phyloP scores from a whole-genome alignment of 2,797 vertebrate species.

The Apogon talboti region DNA sequence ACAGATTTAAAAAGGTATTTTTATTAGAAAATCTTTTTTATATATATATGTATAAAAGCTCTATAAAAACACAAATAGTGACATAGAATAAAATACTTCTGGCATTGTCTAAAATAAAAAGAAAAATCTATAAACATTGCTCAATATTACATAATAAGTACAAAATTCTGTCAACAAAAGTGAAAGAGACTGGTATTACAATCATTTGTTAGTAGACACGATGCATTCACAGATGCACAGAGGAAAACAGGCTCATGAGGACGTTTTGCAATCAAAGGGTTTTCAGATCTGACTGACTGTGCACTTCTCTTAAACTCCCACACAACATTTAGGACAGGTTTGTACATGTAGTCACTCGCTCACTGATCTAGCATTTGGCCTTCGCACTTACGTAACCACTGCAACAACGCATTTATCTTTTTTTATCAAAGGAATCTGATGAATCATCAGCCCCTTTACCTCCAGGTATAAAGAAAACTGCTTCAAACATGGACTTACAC shows the following conservation, averaged over 20 bases:
- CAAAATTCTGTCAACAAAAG: slow-evolving; percentile 37
- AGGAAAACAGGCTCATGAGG: slow-evolving; percentile 32
- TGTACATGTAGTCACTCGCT: background rate
- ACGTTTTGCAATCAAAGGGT: slow-evolving; percentile 63
- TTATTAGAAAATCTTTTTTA: slow-evolving; percentile 68
- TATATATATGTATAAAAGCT: slow-evolving; percentile 44
- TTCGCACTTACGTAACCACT: slow-evolving; percentile 20
- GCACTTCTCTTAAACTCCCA: slow-evolving; percentile 5
- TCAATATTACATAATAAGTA: slow-evolving; percentile 48
- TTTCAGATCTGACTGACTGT: slow-evolving; percentile 75
- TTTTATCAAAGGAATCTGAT: slow-evolving; percentile 16
- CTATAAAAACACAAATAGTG: slow-evolving; percentile 61
- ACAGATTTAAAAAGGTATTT: slow-evolving; percentile 42
- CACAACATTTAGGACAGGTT: slow-evolving; percentile 6
- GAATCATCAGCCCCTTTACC: slow-evolving; percentile 3
- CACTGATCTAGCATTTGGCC: slow-evolving; percentile 31
- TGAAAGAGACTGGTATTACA: slow-evolving; percentile 34
- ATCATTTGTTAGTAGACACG: slow-evolving; percentile 51
- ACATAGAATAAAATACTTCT: slow-evolving; percentile 67
- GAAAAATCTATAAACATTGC: slow-evolving; percentile 47
- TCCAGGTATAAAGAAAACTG: background rate
- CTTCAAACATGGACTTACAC: background rate
- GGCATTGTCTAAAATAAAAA: slow-evolving; percentile 48
- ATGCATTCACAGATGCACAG: slow-evolving; percentile 38
- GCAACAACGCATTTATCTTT: slow-evolving; percentile 12